Base-by-base conservation (phyloP, 2,888 invertebrate genomes). In the Adineta ricciae region DNA sequence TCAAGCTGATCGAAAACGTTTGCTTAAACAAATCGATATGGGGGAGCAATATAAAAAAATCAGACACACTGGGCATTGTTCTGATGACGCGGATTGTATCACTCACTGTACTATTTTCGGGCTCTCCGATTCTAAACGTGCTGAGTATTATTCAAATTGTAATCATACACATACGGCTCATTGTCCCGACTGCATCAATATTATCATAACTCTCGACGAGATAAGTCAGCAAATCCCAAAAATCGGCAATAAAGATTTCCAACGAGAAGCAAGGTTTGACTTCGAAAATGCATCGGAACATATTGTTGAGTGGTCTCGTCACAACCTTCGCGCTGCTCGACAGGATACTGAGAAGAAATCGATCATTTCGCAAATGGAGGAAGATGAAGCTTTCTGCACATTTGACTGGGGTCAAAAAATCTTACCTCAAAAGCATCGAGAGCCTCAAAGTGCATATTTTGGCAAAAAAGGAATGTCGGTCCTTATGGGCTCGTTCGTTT, bases 401-500 rank as follows among this genome's bases (percentile, higher is more conserved):
- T 73, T 73, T 11, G 73, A 73, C 24, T 73, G 73, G 73, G 73
- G 73, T 24, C 73, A 73, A 11, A 73, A 73, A 38, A 73, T 73
- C 21, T 27, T 73, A 7, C 73, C 73, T 4, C 36, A 73, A 73
- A 11, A 73, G 19, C 24, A 36, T 24, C 21, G 73, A 38, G 73
- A 73, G 7, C 3, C 36, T 8, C 73, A 73, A 38, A 32, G 24
- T 1, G 24, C 19, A 19, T 73, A 73, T 73, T 73, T 36, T 41
- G 73, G 73, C 3, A 73, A 73, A 16, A 16, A 19, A 0, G 73
- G 36, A 8, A 73, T 73, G 73, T 73, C 73, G 9, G 7, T 73
- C 0, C 7, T 73, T 24, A 8, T 73, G 5, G 73, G 73, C 2
- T 73, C 38, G 19, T 73, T 73, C 38, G 73, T 73, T 11, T 73